Evolutionary conservation across 2,797 vertebrate genomes (phyloP).

Genomic region (Centroberyx gerrardi): DNA sequence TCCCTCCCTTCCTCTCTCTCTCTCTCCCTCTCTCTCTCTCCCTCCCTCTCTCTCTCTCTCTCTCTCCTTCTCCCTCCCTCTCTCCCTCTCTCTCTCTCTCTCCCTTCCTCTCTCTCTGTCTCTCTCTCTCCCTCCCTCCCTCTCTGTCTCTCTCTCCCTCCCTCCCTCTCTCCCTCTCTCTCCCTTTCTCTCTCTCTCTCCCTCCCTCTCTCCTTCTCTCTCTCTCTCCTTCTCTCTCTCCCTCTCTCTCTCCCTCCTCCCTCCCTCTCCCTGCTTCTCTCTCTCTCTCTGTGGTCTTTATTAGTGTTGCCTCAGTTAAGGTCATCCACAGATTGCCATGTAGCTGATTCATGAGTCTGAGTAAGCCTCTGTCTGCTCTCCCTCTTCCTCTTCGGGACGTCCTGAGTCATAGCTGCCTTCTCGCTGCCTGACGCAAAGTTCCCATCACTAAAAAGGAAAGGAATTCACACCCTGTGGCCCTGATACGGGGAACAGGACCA

Average conservation of each 20-base stretch:
- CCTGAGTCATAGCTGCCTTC: constrained; percentile 53
- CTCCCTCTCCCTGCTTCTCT: neutral
- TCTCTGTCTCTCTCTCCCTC: too few relatives aligned
- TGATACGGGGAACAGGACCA: constrained; percentile 27
- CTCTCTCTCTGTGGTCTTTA: neutral
- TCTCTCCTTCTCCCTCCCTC: too few relatives aligned
- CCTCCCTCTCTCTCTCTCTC: too few relatives aligned
- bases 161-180: too few relatives aligned
- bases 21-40: too few relatives aligned
- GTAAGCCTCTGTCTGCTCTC: constrained; percentile 20
- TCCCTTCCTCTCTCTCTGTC: too few relatives aligned
- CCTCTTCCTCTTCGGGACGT: neutral
- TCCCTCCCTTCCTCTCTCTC: too few relatives aligned
- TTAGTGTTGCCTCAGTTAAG: neutral
- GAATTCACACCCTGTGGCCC: constrained; percentile 31
- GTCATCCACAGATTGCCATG: neutral
- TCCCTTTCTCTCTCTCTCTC: too few relatives aligned
- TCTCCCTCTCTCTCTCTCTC: too few relatives aligned
- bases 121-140: too few relatives aligned
- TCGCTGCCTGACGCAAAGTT: constrained; percentile 47
- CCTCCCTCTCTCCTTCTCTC: neutral
- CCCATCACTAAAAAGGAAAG: constrained; percentile 54
- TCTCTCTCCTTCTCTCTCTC: neutral
- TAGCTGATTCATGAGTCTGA: neutral
- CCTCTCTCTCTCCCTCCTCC: neutral